A percentile compares a stretch with the other conserved stretches of the same genome.
Evolutionary conservation across 2,888 invertebrate genomes (phyloP).

Genomic region (Drosophila neonasuta): DNA sequence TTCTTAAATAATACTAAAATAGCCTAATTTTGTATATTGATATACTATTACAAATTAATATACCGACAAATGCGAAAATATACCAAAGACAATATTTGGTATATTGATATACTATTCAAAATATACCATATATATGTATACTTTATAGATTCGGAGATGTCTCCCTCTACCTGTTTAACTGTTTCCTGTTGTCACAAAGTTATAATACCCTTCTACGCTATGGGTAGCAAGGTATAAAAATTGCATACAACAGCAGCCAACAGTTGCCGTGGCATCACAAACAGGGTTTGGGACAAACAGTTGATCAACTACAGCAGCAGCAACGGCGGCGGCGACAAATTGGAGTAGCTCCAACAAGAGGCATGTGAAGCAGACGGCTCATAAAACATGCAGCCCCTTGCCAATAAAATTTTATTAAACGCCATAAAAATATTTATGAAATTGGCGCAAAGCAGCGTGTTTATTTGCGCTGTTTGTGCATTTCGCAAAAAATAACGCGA

Average conservation of each 20-base stretch:
- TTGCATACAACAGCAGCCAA: conserved; percentile 32
- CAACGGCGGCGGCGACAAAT: conserved; percentile 59
- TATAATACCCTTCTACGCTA: no score
- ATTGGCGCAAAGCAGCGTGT: conserved; percentile 68
- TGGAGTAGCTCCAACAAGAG: conserved; percentile 47
- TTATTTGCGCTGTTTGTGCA: conserved; percentile 63
- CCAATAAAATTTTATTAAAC: conserved; percentile 75
- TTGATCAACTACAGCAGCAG: conserved; percentile 63
- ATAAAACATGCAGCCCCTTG: conserved; percentile 57
- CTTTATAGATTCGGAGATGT: no score
- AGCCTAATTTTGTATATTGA: no score
- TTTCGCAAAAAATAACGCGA: conserved; percentile 64
- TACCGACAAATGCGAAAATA: no score
- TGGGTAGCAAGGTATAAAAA: conserved; percentile 26
- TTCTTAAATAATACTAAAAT: no score
- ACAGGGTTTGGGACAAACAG: conserved; percentile 12
- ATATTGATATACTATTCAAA: no score
- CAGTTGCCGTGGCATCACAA: conserved; percentile 17
- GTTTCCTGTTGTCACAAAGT: no score
- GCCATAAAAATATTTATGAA: conserved; percentile 76
- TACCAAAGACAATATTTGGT: no score
- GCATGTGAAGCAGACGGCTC: conserved; percentile 36
- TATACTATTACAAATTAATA: no score
- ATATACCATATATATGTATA: no score
- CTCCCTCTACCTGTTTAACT: no score